Evolutionary conservation across 2,113 vertebrate species (phyloP), one percentile per base, ranked within the genome.

Genomic region (Oryzias javanicus): DNA sequence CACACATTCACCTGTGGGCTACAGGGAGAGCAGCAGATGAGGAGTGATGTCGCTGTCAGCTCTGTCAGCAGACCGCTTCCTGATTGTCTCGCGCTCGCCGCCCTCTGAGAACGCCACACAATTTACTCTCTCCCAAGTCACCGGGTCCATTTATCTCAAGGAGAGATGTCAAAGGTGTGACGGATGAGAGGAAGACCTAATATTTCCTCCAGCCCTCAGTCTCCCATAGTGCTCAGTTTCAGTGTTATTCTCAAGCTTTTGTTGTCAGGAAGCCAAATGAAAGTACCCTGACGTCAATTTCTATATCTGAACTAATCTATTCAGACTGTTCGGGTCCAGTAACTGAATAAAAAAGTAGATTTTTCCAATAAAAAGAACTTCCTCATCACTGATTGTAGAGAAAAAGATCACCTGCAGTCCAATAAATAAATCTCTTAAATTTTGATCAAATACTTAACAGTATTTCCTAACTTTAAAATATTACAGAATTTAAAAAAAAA

Each of bases 81-180:
- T 84, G 78, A 72, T 86, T 65, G 68, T 88, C 50, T 83, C 82
- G 25, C 35, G 18, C 56, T 66, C 74, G 55, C 77, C 17, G 56
- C 85, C 59, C 63, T 4, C 42, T 42, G 80, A 80, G 62, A 85
- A 70, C 78, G 35, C 62, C 74, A 75, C 88, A 87, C 25, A 3
- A 8, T 29, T 89, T 50, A 82, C 88, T 83, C 69, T 68, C 60
- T 50, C 70, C 65, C 71, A 56, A 60, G 68, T 54, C 24, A 56
- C 88, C 65, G 74, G 75, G 85, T 88, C 77, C 80, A 87, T 91
- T 91, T 90, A 89, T 91, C 81, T 91, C 70, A 74, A 86, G 62
- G 62, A 73, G 80, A 71, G 61, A 60, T 91, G 86, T 89, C 89
- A 91, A 80, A 91, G 75, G 42, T 57, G 47, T 90, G 85, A 90